A percentile compares a stretch with the other conserved stretches of the same genome.
phyloP scores from a whole-genome alignment of 2,888 invertebrate genomes.

The Ligdia adustata region DNA sequence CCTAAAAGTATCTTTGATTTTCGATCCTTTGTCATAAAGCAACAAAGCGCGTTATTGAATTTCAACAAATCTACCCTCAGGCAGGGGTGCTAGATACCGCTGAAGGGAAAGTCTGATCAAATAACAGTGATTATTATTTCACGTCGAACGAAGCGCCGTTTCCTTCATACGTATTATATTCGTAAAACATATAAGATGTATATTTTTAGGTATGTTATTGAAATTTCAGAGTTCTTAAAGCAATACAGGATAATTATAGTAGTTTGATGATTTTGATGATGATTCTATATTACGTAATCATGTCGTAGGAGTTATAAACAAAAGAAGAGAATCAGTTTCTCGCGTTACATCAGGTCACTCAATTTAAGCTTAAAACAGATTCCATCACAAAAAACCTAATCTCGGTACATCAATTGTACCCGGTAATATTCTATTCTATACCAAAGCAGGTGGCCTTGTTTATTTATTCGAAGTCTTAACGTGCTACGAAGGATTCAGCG shows the following conservation, averaged over 20 bases:
- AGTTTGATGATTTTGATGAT: too few species aligned
- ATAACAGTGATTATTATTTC: conserved; percentile 40
- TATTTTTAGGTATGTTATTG: conserved; percentile 4
- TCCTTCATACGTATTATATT: conserved; percentile 8
- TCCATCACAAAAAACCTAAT: conserved; percentile 35
- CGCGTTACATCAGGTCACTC: conserved; percentile 53
- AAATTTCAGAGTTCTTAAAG: background rate
- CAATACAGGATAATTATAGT: too few species aligned
- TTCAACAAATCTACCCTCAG: conserved; percentile 54
- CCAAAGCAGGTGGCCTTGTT: conserved; percentile 58
- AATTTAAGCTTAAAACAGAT: conserved; percentile 58
- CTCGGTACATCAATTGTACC: conserved; percentile 50
- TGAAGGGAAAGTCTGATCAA: conserved; percentile 50
- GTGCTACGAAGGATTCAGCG: conserved; percentile 50
- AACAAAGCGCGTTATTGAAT: conserved; percentile 63
- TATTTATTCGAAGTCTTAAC: conserved; percentile 58
- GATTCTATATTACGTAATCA: too few species aligned
- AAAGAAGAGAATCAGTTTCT: conserved; percentile 35
- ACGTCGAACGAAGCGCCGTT: conserved; percentile 16
- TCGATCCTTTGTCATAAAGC: conserved; percentile 52
- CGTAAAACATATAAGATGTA: background rate
- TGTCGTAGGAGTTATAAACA: background rate
- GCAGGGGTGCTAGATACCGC: conserved; percentile 42
- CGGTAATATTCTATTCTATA: conserved; percentile 41
- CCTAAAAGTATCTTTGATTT: conserved; percentile 44